Evolutionary conservation across 1,140 invertebrate species (phyloP).

Genomic region (Drosophila burlai): DNA sequence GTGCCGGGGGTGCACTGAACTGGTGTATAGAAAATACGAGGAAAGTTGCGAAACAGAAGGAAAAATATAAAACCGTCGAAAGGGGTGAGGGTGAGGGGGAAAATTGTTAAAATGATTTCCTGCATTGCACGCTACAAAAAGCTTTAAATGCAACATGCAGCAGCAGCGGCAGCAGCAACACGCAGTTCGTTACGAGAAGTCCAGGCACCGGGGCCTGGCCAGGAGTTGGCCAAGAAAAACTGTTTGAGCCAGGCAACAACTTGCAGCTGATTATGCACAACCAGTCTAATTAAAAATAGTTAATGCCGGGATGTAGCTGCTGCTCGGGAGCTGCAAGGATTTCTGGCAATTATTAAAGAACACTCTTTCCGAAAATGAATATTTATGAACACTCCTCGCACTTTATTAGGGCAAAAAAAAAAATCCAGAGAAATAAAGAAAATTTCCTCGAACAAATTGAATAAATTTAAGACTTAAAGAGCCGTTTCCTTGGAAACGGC

Average conservation of each 20-base stretch:
- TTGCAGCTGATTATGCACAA: slow-evolving; percentile 70
- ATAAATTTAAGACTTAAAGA: slow-evolving; percentile 5
- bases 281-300: slow-evolving; percentile 76
- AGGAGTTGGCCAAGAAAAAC: slow-evolving; percentile 26
- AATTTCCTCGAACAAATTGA: slow-evolving; percentile 8
- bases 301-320: slow-evolving; percentile 45
- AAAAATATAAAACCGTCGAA: slow-evolving; percentile 24
- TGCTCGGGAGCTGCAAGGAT: slow-evolving; percentile 9
- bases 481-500: neutral
- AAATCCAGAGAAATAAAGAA: neutral
- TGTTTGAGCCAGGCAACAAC: slow-evolving; percentile 32
- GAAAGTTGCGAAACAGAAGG: slow-evolving; percentile 19
- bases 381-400: slow-evolving; percentile 17
- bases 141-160: slow-evolving; percentile 79
- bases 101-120: slow-evolving; percentile 82
- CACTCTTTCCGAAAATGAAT: slow-evolving; percentile 30
- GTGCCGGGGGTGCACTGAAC: slow-evolving; percentile 71
- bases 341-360: slow-evolving; percentile 56
- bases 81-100: slow-evolving; percentile 29
- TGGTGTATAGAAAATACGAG: slow-evolving; percentile 56
- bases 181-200: slow-evolving; percentile 31
- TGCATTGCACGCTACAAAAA: slow-evolving; percentile 79
- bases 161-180: slow-evolving; percentile 63
- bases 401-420: neutral
- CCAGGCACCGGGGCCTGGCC: slow-evolving; percentile 7